Evolutionary conservation across 1,140 invertebrate species (phyloP), one percentile per base, ranked within the genome.

Genomic region (Aphidius ervi): DNA sequence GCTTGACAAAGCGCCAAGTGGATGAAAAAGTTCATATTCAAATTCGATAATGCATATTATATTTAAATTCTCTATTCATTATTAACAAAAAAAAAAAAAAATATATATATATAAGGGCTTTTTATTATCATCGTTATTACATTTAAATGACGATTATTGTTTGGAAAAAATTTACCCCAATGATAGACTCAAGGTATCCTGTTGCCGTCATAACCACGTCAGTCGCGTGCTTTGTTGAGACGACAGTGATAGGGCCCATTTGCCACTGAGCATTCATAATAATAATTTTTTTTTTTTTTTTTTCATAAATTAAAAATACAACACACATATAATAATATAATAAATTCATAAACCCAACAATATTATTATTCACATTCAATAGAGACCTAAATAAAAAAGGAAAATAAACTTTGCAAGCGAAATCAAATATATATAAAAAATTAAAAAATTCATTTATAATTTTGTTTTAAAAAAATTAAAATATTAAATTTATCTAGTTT

Each of bases 161-260:
- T 70, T 59, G 46, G 56, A 54, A 41, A 58, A 45, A 46, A 46
- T 37, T 40, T 46, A 20, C 50, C 45, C 50, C 20, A 8, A 41
- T 41, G 6, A 64, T 64, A 58, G 61, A 59, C 52, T 62, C 64
- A 64, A 68, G 70, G 66, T 73, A 71, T 74, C 72, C 62, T 67
- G 68, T 73, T 74, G 69, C 71, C 72, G 70, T 74, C 71, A 73
- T 68, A 68, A 72, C 65, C 71, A 72, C 67, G 69, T 73, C 71
- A 70, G 69, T 64, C 60, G 63, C 48, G 39, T 50, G 66, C 69
- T 69, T 74, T 74, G 70, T 74, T 66, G 66, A 64, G 58, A 65
- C 68, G 72, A 74, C 72, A 74, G 70, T 68, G 72, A 74, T 74
- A 74, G 68, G 71, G 72, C 72, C 72, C 70, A 73, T 74, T 74